A percentile compares a stretch with the other conserved stretches of the same genome.
These are phyloP conservation scores for Tetramorium alpestre DNA, from an alignment of 1,140 invertebrate genomes.

Conservation along the genomic window DNA sequence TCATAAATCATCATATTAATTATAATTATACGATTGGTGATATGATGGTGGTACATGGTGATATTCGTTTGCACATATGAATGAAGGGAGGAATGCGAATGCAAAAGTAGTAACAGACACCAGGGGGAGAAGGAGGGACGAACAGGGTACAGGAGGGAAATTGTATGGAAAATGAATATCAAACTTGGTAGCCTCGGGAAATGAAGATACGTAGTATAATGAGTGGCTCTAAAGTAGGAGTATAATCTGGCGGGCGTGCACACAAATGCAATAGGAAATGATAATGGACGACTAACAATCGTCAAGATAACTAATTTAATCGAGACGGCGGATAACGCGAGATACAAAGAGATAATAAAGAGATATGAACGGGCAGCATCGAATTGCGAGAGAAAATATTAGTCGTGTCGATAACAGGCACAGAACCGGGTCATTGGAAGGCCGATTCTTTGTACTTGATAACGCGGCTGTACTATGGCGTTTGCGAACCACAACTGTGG, in stretches of 20 bases:
- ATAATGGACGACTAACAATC: slow-evolving; percentile 30
- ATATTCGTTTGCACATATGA: not conserved
- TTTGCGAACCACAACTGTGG: slow-evolving; percentile 14
- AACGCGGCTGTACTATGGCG: not conserved
- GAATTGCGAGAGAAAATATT: slow-evolving; percentile 42
- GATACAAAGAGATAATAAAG: slow-evolving; percentile 28
- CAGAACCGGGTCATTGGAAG: slow-evolving; percentile 28
- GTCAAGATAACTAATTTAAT: slow-evolving; percentile 35
- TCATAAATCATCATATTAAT: not conserved
- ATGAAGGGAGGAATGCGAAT: not conserved
- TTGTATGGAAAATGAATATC: slow-evolving; percentile 33
- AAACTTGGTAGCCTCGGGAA: slow-evolving; percentile 17
- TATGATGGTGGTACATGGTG: not conserved
- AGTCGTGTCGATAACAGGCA: slow-evolving; percentile 42
- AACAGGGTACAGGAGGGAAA: not conserved
- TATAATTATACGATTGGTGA: not conserved
- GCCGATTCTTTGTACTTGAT: slow-evolving; percentile 41
- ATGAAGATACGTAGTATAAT: slow-evolving; percentile 20
- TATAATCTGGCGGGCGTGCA: not conserved
- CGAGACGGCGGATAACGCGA: not conserved
- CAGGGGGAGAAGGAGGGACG: not conserved
- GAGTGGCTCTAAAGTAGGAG: not conserved
- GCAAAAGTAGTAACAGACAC: not conserved
- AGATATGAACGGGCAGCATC: slow-evolving; percentile 12
- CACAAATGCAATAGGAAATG: slow-evolving; percentile 11